Percentiles rank a stretch among this genome's conserved stretches.
Evolutionary conservation across 2,888 invertebrate genomes (phyloP).

Genomic region (Cistogaster globosa): DNA sequence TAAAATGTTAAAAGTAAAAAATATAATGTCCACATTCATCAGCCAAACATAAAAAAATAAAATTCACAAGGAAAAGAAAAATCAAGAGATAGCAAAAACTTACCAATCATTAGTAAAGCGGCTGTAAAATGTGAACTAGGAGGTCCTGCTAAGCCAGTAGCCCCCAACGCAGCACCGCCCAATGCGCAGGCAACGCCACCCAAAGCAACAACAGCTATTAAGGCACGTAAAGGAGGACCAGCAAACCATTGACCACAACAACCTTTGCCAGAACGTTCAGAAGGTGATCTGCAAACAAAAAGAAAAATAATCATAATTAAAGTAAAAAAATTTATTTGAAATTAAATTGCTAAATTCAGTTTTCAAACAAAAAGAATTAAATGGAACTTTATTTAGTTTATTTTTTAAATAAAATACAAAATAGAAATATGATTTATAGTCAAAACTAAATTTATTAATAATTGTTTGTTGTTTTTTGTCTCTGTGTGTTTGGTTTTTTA

Average conservation of each 20-base stretch:
- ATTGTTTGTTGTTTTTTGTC: not conserved
- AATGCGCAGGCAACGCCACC: slow-evolving; percentile 83
- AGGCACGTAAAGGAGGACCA: slow-evolving; percentile 82
- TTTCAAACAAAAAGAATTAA: not conserved
- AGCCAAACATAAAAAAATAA: not conserved
- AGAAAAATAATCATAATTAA: not conserved
- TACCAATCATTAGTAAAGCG: slow-evolving; percentile 83
- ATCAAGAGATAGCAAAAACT: slow-evolving; percentile 69
- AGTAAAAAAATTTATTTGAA: slow-evolving; percentile 26
- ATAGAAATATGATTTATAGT: slow-evolving; percentile 39
- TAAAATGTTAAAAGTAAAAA: no score
- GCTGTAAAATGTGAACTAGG: slow-evolving; percentile 83
- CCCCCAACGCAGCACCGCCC: slow-evolving; percentile 83
- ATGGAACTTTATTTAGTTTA: slow-evolving; percentile 3
- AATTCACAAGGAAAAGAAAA: not conserved
- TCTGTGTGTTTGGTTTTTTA: not conserved
- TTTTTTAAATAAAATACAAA: slow-evolving; percentile 1
- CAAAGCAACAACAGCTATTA: slow-evolving; percentile 83
- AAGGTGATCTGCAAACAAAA: slow-evolving; percentile 80
- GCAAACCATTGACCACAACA: slow-evolving; percentile 83
- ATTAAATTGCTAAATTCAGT: slow-evolving; percentile 41
- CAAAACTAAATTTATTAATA: slow-evolving; percentile 18
- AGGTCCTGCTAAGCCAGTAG: slow-evolving; percentile 82
- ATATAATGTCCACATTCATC: no score
- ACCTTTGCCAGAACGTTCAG: slow-evolving; percentile 83